These are phyloP conservation scores for Paratrypauchen microcephalus DNA, from an alignment of 2,797 vertebrate species.

Conservation along the genomic window DNA sequence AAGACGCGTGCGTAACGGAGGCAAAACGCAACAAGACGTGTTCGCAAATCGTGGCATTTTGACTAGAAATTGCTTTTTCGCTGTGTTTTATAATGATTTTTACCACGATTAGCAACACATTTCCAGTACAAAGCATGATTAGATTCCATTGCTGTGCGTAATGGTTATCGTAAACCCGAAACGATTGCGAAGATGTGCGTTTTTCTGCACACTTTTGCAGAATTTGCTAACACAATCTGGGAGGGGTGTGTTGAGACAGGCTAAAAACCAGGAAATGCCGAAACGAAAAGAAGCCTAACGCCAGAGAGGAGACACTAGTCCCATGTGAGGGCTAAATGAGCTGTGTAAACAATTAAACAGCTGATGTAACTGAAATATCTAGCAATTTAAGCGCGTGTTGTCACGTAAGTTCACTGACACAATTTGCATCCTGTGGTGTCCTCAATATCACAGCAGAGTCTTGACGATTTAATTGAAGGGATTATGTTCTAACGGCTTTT, in stretches of 20 bases:
- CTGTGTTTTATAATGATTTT: slow-evolving; percentile 19
- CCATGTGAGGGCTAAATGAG: background rate
- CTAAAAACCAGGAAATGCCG: slow-evolving; percentile 66
- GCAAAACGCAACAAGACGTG: background rate
- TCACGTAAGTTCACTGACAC: slow-evolving; percentile 1
- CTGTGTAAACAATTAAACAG: background rate
- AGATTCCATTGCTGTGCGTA: no score
- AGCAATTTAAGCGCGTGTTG: background rate
- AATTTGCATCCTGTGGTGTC: background rate
- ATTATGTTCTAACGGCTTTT: no score
- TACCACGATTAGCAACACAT: background rate
- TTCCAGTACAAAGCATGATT: background rate
- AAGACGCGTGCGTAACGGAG: background rate
- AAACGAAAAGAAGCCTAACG: slow-evolving; percentile 22
- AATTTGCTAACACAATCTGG: slow-evolving; percentile 41
- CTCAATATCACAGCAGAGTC: background rate
- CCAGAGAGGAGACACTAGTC: background rate
- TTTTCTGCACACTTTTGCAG: slow-evolving; percentile 36
- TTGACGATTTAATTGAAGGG: background rate
- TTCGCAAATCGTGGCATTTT: background rate
- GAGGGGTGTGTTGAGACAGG: slow-evolving; percentile 23
- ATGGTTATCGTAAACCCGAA: background rate
- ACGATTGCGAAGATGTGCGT: slow-evolving; percentile 4
- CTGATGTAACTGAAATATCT: background rate
- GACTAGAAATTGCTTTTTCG: slow-evolving; percentile 26